Evolutionary conservation across 2,888 invertebrate species (phyloP), one percentile per base, ranked within the genome.

Genomic region (Capitulum mitella): DNA sequence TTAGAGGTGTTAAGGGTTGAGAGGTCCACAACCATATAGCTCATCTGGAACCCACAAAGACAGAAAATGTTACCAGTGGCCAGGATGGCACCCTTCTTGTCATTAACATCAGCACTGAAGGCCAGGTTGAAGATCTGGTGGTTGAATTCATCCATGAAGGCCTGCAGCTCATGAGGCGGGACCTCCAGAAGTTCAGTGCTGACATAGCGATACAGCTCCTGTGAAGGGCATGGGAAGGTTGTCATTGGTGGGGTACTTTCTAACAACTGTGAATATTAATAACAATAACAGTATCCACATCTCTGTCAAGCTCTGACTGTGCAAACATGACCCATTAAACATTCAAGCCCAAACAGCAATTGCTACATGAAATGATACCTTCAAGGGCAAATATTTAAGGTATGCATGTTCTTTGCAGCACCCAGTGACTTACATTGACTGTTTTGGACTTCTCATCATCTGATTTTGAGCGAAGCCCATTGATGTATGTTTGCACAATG

Each of bases 81-180:
- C 79, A 97, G 87, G 81, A 97, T 96, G 79, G 96, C 97, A 80
- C 97, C 97, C 87, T 97, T 97, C 84, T 94, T 95, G 85, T 97
- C 97, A 86, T 94, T 93, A 54, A 93, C 91, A 85, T 98, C 97
- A 76, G 92, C 91, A 83, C 95, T 94, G 26, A 94, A 94, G 3
- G 97, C 95, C 97, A 81, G 82, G 85, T 96, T 95, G 85, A 94
- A 95, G 82, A 98, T 97, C 84, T 95, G 94, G 84, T 95, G 94
- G 85, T 97, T 97, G 85, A 97, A 95, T 82, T 95, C 94, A 85
- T 98, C 97, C 86, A 97, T 92, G 85, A 98, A 97, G 80, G 91
- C 89, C 40, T 93, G 92, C 82, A 96, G 90, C 84, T 97, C 97
- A 85, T 97, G 97, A 80, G 92, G 91, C 0, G 94, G 92, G 83